Conservation (phyloP, 2,797 vertebrate genomes). For the Pteropus rufus region DNA sequence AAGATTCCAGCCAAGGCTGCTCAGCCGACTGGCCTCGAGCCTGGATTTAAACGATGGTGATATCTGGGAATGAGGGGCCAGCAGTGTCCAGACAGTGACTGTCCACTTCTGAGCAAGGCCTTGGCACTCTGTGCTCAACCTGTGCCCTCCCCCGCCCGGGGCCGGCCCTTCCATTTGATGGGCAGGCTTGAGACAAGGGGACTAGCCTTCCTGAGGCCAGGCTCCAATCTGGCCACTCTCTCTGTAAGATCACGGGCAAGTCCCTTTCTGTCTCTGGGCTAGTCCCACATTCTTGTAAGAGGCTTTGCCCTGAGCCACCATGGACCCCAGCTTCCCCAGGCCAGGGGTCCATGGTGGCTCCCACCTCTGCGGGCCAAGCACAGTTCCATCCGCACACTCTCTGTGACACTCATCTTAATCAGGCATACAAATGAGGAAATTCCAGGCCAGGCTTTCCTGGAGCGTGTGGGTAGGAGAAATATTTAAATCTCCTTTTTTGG, state of each 20-base stretch:
- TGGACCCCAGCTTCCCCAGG: background rate
- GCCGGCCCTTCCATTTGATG: fast-evolving
- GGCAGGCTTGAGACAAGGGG: background rate
- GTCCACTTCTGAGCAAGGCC: background rate
- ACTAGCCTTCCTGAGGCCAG: background rate
- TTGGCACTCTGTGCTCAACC: background rate
- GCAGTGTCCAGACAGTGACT: background rate
- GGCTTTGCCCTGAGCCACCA: background rate
- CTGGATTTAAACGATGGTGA: background rate
- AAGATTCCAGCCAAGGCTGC: too few species aligned
- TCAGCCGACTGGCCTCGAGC: background rate
- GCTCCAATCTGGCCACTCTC: background rate
- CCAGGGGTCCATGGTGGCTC: background rate
- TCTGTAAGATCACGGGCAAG: background rate
- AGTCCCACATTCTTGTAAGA: fast-evolving
- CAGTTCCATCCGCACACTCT: background rate
- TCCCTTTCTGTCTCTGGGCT: background rate
- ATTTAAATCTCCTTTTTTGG: conserved; percentile 61
- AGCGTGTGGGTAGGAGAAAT: conserved; percentile 58
- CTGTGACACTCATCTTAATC: conserved; percentile 56
- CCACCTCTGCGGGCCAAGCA: background rate
- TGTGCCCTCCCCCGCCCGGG: fast-evolving
- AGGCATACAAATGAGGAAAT: conserved; percentile 70
- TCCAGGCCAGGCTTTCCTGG: conserved; percentile 64
- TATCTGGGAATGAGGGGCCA: background rate